Evolutionary conservation across 2,113 vertebrate genomes (phyloP).

Genomic region (Vidua macroura): DNA sequence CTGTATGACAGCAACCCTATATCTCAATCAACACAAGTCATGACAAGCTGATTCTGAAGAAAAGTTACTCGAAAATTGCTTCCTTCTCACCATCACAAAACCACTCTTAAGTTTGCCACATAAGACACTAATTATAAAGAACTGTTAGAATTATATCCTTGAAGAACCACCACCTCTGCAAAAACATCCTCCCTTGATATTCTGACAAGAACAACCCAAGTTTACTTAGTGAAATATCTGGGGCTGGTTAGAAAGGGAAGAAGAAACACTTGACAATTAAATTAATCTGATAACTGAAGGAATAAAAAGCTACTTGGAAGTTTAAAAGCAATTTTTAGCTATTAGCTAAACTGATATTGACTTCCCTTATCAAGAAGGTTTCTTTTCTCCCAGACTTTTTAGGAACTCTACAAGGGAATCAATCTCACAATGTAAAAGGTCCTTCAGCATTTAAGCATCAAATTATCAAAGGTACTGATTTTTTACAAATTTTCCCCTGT

Average conservation of each 20-base stretch:
- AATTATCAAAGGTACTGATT: neutral
- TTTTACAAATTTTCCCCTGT: neutral
- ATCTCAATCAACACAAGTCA: neutral
- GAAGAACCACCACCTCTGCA: neutral
- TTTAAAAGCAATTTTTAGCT: neutral
- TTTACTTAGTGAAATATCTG: neutral
- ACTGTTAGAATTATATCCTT: neutral
- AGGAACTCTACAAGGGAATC: neutral
- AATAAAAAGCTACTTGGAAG: neutral
- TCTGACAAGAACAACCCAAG: neutral
- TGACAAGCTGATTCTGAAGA: neutral
- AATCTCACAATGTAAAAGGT: neutral
- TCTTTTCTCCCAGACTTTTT: neutral
- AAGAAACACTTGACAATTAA: neutral
- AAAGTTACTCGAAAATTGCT: neutral
- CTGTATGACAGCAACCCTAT: neutral
- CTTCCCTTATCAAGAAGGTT: neutral
- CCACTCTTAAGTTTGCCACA: neutral
- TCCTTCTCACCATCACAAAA: neutral
- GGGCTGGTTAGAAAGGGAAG: neutral
- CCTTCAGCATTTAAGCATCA: neutral
- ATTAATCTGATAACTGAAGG: neutral
- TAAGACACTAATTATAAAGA: neutral
- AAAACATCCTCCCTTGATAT: neutral
- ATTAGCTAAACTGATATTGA: neutral